Evolutionary conservation across 2,113 vertebrate species (phyloP).

Genomic region (Tonatia bakeri): DNA sequence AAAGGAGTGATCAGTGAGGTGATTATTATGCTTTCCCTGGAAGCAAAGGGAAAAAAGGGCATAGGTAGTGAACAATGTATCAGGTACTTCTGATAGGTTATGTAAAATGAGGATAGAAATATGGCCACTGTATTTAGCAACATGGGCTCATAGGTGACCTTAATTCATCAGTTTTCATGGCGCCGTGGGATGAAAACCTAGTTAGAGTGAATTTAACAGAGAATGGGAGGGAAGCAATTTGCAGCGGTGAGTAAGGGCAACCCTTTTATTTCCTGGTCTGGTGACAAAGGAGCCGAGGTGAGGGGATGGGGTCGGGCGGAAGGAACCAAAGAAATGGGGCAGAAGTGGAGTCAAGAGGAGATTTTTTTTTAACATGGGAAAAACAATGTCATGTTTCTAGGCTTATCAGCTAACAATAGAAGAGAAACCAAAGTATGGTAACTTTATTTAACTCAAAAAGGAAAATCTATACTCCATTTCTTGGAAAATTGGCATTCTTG

Average conservation of each 20-base stretch:
- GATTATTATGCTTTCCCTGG: neutral
- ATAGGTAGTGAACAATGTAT: neutral
- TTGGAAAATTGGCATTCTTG: neutral
- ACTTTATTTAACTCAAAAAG: neutral
- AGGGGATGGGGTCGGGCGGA: no score
- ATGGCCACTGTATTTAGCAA: neutral
- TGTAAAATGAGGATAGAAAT: neutral
- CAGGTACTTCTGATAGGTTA: neutral
- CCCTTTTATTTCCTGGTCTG: neutral
- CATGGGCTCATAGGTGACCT: neutral
- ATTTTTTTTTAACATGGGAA: neutral
- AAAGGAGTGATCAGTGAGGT: neutral
- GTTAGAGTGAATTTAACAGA: neutral
- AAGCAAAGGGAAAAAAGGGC: neutral
- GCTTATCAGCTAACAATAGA: neutral
- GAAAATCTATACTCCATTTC: neutral
- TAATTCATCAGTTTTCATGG: neutral
- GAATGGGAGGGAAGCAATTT: neutral
- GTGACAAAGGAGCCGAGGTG: neutral
- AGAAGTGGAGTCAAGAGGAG: neutral
- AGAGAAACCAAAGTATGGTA: neutral
- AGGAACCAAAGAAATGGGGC: neutral
- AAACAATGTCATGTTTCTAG: neutral
- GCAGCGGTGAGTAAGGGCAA: neutral
- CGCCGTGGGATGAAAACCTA: neutral